Conservation (phyloP, 2,113 vertebrate genomes). For the Mionectes macconnelli region DNA sequence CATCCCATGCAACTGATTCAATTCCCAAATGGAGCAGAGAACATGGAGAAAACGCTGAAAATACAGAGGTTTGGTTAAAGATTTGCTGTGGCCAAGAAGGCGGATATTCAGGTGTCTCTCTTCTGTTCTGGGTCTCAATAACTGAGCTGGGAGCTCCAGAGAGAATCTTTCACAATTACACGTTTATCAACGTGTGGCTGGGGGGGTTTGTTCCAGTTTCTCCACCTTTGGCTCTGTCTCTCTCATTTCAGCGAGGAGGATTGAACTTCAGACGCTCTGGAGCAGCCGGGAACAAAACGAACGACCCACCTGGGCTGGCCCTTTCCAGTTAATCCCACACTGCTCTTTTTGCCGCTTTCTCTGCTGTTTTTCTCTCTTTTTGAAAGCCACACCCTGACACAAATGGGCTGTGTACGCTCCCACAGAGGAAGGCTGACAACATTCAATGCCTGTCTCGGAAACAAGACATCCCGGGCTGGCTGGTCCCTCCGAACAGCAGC, state of each 20-base stretch:
- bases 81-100: not conserved
- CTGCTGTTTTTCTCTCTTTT: not conserved
- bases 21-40: not conserved
- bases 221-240: not conserved
- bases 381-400: constrained; percentile 9
- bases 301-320: not conserved
- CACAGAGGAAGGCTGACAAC: not conserved
- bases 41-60: not conserved
- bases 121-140: not conserved
- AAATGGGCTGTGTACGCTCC: not conserved
- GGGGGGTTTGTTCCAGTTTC: not conserved
- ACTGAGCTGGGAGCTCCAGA: not conserved
- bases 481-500: not conserved
- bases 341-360: not conserved
- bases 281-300: constrained; percentile 4
- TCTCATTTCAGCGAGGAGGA: not conserved
- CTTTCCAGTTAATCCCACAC: not conserved
- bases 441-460: not conserved
- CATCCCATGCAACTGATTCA: not conserved
- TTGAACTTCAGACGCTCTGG: not conserved
- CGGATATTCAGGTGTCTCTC: not conserved
- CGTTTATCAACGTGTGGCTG: not conserved
- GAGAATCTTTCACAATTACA: not conserved
- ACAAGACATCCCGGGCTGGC: not conserved
- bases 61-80: not conserved